Percentiles rank a stretch among this genome's conserved stretches.
Evolutionary conservation across 2,797 vertebrate genomes (phyloP).

Genomic region (Mus minutoides): DNA sequence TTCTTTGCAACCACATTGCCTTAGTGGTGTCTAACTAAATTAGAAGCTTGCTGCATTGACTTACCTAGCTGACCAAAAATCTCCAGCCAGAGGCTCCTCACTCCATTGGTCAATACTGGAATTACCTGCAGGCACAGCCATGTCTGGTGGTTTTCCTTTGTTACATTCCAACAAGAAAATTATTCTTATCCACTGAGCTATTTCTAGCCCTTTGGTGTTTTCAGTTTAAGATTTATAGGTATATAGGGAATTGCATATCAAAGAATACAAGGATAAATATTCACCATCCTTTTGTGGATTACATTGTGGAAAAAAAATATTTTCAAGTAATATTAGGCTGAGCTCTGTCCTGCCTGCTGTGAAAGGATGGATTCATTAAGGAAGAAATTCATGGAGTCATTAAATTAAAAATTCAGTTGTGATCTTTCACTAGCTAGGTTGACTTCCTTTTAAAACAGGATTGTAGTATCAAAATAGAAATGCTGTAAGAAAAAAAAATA

Average conservation of each 20-base stretch:
- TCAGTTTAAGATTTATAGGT: background rate
- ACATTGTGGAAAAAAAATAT: background rate
- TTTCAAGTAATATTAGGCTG: background rate
- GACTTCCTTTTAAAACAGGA: background rate
- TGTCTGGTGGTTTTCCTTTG: no score
- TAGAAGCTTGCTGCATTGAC: background rate
- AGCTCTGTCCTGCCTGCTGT: background rate
- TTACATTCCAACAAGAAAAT: no score
- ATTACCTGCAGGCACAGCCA: background rate
- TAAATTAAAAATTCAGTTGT: slow-evolving; percentile 36
- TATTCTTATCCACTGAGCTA: background rate
- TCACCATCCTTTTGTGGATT: background rate
- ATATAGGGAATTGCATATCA: background rate
- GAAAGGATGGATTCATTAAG: background rate
- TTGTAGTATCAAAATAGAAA: slow-evolving; percentile 48
- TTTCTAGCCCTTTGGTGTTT: background rate
- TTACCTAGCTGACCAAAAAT: background rate
- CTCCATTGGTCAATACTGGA: background rate
- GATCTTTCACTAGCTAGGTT: background rate
- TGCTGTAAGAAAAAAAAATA: slow-evolving; percentile 48
- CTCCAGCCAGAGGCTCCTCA: background rate
- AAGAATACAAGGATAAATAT: background rate
- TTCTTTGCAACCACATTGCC: background rate
- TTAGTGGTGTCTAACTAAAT: background rate
- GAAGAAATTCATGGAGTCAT: background rate